A percentile compares a stretch with the other conserved stretches of the same genome.
These are phyloP conservation scores for Sarcophaga peregrina DNA, from an alignment of 1,140 invertebrate species.

Conservation along the genomic window DNA sequence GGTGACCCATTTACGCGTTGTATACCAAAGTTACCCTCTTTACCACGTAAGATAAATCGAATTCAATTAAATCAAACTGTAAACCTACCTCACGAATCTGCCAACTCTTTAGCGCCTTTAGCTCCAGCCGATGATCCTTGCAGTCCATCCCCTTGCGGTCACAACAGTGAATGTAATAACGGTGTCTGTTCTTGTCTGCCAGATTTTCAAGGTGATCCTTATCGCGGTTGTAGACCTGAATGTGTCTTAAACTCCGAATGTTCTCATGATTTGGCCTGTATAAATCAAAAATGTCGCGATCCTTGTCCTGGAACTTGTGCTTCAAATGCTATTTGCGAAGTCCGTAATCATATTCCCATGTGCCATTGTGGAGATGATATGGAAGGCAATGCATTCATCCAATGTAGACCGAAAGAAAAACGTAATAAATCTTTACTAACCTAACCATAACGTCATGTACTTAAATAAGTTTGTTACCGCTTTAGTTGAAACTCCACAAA, in stretches of 20 bases:
- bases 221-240: constrained; percentile 77
- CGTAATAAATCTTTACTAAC: background rate
- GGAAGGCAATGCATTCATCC: constrained; percentile 78
- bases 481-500: background rate
- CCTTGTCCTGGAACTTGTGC: constrained; percentile 80
- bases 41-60: constrained; percentile 70
- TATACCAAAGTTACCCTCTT: constrained; percentile 67
- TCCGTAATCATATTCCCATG: constrained; percentile 75
- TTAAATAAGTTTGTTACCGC: constrained; percentile 19
- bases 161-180: constrained; percentile 73
- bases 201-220: constrained; percentile 77
- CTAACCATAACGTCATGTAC: constrained; percentile 64
- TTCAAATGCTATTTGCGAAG: constrained; percentile 74
- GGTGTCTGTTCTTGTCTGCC: constrained; percentile 79
- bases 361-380: constrained; percentile 76
- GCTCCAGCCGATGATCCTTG: constrained; percentile 56
- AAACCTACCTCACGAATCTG: constrained; percentile 49
- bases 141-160: constrained; percentile 82
- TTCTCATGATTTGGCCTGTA: constrained; percentile 72
- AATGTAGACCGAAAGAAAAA: constrained; percentile 61
- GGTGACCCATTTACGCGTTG: constrained; percentile 73
- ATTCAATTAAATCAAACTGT: constrained; percentile 54
- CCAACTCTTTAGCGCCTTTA: constrained; percentile 43
- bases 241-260: constrained; percentile 78
- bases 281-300: constrained; percentile 76